Base-by-base conservation (phyloP, 2,113 vertebrate genomes). In the Nothoprocta pentlandii region DNA sequence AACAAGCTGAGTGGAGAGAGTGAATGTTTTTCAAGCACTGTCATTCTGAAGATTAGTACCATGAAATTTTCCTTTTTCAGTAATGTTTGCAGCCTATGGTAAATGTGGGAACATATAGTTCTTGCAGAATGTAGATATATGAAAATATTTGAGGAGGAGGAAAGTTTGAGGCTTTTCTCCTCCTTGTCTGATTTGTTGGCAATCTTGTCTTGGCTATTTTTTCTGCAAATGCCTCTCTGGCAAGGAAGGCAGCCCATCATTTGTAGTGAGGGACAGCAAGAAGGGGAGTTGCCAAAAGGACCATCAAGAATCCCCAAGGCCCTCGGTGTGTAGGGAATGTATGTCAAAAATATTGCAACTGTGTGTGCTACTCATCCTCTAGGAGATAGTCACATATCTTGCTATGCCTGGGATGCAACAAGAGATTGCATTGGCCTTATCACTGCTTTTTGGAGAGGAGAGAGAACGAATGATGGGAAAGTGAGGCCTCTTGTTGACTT, bases 401-500 rank as follows among this genome's bases (percentile, higher is more conserved):
- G 1, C 53, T 49, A 6, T 53, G 54, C 49, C 59, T 93, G 71
- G 69, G 81, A 66, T 89, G 58, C 68, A 34, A 61, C n/a, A 3
- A 67, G 80, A 86, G 54, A 82, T 84, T 81, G 19, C 14, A 61
- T 54, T 49, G 66, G 36, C 46, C 58, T 94, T 92, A 87, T 94
- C 85, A 36, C 51, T 86, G 32, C 0, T 41, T 61, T 94, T 81
- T 79, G 41, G 53, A 79, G 49, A 77, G 83, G 58, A 89, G 44
- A 26, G 22, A 81, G 42, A 49, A 81, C 1, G 23, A 41, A 66
- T 80, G 88, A 90, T 95, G 90, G 90, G 95, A 93, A 94, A 92
- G 70, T 16, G 36, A 94, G 77, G 88, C 84, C 74, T 95, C 76
- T 63, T 85, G 87, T 86, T 94, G 92, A 95, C 82, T 95, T 93